Evolutionary conservation across 2,888 invertebrate species (phyloP).

Genomic region (Dasysyrphus albostriatus): DNA sequence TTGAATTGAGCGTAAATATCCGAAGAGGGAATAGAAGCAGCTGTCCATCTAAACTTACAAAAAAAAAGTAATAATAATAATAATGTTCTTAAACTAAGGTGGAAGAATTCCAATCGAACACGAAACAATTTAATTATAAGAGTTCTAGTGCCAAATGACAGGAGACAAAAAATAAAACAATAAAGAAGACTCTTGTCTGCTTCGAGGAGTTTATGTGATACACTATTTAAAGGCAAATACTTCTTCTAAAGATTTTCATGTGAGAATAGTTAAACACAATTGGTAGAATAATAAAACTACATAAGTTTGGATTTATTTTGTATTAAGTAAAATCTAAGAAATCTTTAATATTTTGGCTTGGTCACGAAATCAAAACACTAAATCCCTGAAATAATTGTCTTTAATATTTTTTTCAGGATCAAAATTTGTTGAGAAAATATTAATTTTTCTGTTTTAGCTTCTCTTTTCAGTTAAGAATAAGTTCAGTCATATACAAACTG

Average conservation of each 20-base stretch:
- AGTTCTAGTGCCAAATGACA: slow-evolving; percentile 19
- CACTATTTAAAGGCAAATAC: not conserved
- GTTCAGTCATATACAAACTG: too few species aligned
- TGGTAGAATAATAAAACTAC: too few species aligned
- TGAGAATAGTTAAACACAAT: not conserved
- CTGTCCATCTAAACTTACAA: slow-evolving; percentile 20
- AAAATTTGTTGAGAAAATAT: too few species aligned
- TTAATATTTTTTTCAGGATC: too few species aligned
- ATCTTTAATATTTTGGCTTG: too few species aligned
- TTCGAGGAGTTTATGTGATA: not conserved
- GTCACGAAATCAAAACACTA: too few species aligned
- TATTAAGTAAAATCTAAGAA: too few species aligned
- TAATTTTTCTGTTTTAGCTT: too few species aligned
- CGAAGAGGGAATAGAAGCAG: not conserved
- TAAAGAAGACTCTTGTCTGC: not conserved
- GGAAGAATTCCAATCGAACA: slow-evolving; percentile 68
- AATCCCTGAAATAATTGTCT: too few species aligned
- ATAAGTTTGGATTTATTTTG: too few species aligned
- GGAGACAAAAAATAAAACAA: not conserved
- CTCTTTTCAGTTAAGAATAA: too few species aligned
- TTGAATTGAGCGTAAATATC: slow-evolving; percentile 53
- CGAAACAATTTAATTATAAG: slow-evolving; percentile 71
- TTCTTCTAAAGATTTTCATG: not conserved
- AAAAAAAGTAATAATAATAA: slow-evolving; percentile 11
- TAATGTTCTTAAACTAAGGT: slow-evolving; percentile 37